These are phyloP conservation scores for Liparis tanakae DNA, from an alignment of 2,797 vertebrate genomes.

Conservation along the genomic window DNA sequence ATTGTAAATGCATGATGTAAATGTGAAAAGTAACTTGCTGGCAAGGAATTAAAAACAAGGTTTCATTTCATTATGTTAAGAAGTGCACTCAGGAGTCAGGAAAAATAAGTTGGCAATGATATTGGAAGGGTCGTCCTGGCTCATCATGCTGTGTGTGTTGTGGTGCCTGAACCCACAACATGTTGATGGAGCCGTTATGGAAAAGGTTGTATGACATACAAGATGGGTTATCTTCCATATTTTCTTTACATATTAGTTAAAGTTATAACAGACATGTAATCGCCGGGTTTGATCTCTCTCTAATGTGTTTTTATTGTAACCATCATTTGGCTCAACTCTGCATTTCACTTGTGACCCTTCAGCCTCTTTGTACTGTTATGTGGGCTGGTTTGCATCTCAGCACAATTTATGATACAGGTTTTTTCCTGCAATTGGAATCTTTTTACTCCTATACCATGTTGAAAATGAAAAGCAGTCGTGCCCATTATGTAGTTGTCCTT, in stretches of 20 bases:
- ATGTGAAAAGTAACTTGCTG: slow-evolving; percentile 63
- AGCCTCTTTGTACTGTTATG: slow-evolving; percentile 23
- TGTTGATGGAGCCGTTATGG: slow-evolving; percentile 44
- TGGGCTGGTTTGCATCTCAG: slow-evolving; percentile 36
- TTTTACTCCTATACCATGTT: slow-evolving; percentile 30
- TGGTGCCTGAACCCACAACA: slow-evolving; percentile 37
- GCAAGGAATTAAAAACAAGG: slow-evolving; percentile 52
- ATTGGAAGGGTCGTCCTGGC: slow-evolving; percentile 40
- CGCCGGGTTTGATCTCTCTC: slow-evolving; percentile 31
- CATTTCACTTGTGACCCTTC: slow-evolving; percentile 27
- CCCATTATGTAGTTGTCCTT: slow-evolving; percentile 54
- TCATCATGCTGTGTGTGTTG: slow-evolving; percentile 23
- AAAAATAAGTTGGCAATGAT: slow-evolving; percentile 50
- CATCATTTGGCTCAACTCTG: slow-evolving; percentile 38
- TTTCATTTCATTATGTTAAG: slow-evolving; percentile 62
- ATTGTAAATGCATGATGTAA: slow-evolving; percentile 68
- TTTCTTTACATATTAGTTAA: slow-evolving; percentile 34
- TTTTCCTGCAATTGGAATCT: slow-evolving; percentile 31
- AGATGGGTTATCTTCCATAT: slow-evolving; percentile 35
- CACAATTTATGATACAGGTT: slow-evolving; percentile 36
- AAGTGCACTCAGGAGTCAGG: slow-evolving; percentile 39
- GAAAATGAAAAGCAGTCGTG: slow-evolving; percentile 56
- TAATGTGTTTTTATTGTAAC: slow-evolving; percentile 40
- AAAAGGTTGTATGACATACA: slow-evolving; percentile 27
- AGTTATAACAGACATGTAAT: slow-evolving; percentile 45